Evolutionary conservation across 2,797 vertebrate genomes (phyloP).

Genomic region (Spinus olivaceus): DNA sequence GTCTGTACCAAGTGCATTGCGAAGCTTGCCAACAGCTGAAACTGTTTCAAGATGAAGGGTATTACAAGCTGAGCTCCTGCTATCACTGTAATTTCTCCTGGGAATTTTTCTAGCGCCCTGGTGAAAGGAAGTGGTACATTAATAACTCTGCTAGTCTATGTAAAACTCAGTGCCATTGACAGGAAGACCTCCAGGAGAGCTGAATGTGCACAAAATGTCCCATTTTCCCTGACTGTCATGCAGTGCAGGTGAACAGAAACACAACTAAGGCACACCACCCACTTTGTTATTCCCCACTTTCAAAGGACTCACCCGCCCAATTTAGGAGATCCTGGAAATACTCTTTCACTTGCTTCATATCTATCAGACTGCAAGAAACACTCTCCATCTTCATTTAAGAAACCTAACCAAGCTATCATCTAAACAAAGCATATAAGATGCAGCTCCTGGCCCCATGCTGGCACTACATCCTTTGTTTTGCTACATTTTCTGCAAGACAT

Average conservation of each 20-base stretch:
- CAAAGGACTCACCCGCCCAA: background rate
- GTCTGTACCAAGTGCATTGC: background rate
- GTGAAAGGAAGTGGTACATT: background rate
- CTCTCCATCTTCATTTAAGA: background rate
- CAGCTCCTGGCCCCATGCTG: background rate
- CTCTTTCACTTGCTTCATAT: background rate
- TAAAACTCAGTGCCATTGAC: background rate
- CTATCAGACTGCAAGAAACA: background rate
- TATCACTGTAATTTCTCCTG: constrained; percentile 4
- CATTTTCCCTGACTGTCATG: background rate
- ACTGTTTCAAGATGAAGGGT: background rate
- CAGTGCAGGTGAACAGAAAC: background rate
- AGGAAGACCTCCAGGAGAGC: background rate
- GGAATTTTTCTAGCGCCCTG: background rate
- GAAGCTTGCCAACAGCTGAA: background rate
- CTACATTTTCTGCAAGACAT: background rate
- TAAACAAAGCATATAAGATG: background rate
- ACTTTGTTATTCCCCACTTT: background rate
- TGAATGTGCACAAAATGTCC: background rate
- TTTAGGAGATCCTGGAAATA: background rate
- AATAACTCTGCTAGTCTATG: background rate
- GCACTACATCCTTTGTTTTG: background rate
- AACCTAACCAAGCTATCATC: background rate
- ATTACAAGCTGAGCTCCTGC: background rate
- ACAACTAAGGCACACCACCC: background rate